A percentile compares a stretch with the other conserved stretches of the same genome.
Evolutionary conservation across 1,140 invertebrate species (phyloP).

Genomic region (Magallana gigas): DNA sequence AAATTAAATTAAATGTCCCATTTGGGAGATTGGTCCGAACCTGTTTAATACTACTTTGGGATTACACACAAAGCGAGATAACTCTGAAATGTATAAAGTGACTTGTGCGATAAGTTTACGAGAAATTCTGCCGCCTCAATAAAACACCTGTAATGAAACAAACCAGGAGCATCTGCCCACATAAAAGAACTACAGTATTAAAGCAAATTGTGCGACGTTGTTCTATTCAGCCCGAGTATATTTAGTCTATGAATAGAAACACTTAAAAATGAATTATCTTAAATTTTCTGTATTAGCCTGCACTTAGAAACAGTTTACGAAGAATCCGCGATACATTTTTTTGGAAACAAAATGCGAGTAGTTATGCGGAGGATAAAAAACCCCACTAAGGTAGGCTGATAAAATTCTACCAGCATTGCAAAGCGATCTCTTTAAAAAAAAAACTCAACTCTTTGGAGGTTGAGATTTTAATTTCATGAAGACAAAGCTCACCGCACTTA

Average conservation of each 20-base stretch:
- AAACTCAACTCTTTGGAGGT: neutral
- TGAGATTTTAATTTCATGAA: neutral
- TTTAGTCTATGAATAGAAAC: slow-evolving; percentile 10
- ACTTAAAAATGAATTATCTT: slow-evolving; percentile 37
- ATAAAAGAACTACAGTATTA: slow-evolving; percentile 21
- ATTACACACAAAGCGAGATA: neutral
- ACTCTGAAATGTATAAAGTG: neutral
- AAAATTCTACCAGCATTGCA: slow-evolving; percentile 1
- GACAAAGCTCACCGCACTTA: neutral
- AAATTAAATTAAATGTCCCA: too few relatives aligned
- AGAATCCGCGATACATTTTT: slow-evolving; percentile 9
- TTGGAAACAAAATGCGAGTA: slow-evolving; percentile 25
- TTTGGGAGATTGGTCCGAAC: too few relatives aligned
- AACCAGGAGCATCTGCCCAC: slow-evolving; percentile 20
- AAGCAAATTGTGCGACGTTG: slow-evolving; percentile 1
- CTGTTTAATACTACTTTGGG: too few relatives aligned
- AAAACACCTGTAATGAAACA: slow-evolving; percentile 29
- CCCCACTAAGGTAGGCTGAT: slow-evolving; percentile 22
- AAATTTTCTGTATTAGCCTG: slow-evolving; percentile 27
- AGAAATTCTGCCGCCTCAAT: neutral
- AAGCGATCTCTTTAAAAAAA: neutral
- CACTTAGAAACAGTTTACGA: neutral
- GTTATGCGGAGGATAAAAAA: slow-evolving; percentile 30
- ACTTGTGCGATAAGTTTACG: neutral
- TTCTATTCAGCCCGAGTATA: neutral